Base-by-base conservation (phyloP, 2,797 vertebrate genomes). In the Lithobates pipiens region DNA sequence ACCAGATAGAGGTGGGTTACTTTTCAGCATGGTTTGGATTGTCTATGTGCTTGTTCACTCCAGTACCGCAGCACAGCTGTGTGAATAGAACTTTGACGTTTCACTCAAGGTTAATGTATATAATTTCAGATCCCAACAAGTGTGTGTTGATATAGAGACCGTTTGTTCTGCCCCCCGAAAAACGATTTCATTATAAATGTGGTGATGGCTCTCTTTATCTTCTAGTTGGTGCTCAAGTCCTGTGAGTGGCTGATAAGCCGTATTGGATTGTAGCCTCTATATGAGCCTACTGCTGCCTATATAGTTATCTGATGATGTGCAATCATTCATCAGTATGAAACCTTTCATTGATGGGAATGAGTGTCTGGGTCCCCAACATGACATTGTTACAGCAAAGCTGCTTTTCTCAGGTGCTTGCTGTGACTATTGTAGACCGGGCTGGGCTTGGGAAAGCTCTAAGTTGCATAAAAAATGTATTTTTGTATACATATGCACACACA, bases 1-100 rank as follows among this genome's bases (percentile, higher is more conserved):
- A 99, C 91, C 97, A 96, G 93, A 99, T 99, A 50, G 97, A 98
- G 97, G 97, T 98, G 27, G 7, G 78, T 54, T 18, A 4, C 8
- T 7, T 61, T 61, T 61, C 54, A 9, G 21, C 7, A 36, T 5
- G 34, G 9, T 16, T 46, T 46, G 44, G 44, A 46, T 9, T 10
- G 44, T 13, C 11, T 46, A 46, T 13, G 8, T 6, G 0, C 39
- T 39, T 0, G 8, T 39, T 39, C 39, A 39, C 39, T 9, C 8
- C 39, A 39, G 8, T 39, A 39, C 36, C 9, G 36, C 36, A 39
- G 9, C 1, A 1, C 1, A 10, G 39, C 39, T 39, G 39, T 39
- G 8, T 10, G 1, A 39, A 39, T 39, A 39, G 1, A 9, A 39
- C 1, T 10, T 39, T 10, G 39, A 39, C 8, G 39, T 9, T 6